Conservation (phyloP, 2,888 invertebrate species). For the Amphipyra tragopoginis region DNA sequence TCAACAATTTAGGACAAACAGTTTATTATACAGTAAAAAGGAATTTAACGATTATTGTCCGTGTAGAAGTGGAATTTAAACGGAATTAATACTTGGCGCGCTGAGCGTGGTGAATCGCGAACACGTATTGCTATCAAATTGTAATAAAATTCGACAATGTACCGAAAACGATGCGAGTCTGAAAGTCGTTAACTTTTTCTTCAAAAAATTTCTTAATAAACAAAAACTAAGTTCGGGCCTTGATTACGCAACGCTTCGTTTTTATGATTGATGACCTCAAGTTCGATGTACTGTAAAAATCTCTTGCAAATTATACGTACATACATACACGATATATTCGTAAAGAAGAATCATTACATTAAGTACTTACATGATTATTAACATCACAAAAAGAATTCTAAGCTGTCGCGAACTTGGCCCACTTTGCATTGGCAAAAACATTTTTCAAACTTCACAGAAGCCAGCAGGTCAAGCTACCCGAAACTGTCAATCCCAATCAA, state of each 20-base stretch:
- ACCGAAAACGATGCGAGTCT: conserved; percentile 17
- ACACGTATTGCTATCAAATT: conserved; percentile 46
- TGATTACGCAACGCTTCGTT: conserved; percentile 40
- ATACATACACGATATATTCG: neutral
- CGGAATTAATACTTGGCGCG: conserved; percentile 23
- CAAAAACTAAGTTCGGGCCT: conserved; percentile 52
- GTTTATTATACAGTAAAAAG: conserved; percentile 24
- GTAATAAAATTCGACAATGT: conserved; percentile 44
- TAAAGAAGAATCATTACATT: too few relatives aligned
- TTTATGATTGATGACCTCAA: conserved; percentile 58
- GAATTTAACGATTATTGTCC: conserved; percentile 15
- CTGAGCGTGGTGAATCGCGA: conserved; percentile 31
- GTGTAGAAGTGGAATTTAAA: conserved; percentile 2
- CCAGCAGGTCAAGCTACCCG: too few relatives aligned
- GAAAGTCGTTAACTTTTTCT: conserved; percentile 51
- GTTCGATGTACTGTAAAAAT: conserved; percentile 44
- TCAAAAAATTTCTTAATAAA: conserved; percentile 39
- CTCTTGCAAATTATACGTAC: conserved; percentile 10
- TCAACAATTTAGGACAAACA: conserved; percentile 33
- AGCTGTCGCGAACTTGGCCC: conserved; percentile 34
- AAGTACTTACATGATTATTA: conserved; percentile 16
- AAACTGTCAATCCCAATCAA: too few relatives aligned
- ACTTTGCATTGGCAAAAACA: conserved; percentile 6
- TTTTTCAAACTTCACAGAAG: conserved; percentile 1
- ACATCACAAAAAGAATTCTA: conserved; percentile 5